These are phyloP conservation scores for Tupiocoris notatus DNA, from an alignment of 2,888 invertebrate species.

Conservation along the genomic window DNA sequence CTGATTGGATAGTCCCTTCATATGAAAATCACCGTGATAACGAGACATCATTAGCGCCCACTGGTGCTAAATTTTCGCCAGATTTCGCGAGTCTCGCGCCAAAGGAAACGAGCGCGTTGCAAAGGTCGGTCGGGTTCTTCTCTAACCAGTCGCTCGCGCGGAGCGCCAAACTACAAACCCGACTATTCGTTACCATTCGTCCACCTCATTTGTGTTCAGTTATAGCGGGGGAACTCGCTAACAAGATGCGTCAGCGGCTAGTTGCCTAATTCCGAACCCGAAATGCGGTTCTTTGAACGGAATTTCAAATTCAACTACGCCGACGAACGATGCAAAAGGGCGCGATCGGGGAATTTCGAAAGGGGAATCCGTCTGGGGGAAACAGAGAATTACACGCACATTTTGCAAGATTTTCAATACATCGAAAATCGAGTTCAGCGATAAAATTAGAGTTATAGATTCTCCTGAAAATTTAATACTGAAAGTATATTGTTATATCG, in stretches of 20 bases:
- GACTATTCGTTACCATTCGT: conserved; percentile 25
- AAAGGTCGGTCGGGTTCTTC: conserved; percentile 6
- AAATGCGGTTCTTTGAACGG: not conserved
- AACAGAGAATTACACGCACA: no score
- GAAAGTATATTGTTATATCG: no score
- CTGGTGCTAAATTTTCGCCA: conserved; percentile 28
- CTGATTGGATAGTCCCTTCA: conserved; percentile 42
- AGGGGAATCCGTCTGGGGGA: no score
- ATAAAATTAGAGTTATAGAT: no score
- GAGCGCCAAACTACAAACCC: no score
- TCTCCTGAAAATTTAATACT: no score
- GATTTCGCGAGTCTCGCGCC: conserved; percentile 17
- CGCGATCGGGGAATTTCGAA: no score
- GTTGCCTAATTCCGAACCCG: not conserved
- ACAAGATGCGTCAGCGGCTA: conserved; percentile 35
- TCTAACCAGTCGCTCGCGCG: conserved; percentile 2
- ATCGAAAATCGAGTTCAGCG: no score
- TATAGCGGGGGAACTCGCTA: conserved; percentile 17
- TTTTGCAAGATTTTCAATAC: no score
- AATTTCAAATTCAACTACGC: not conserved
- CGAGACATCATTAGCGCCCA: conserved; percentile 41
- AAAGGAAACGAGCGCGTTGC: conserved; percentile 32
- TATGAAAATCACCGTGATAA: conserved; percentile 41
- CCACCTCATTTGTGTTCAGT: conserved; percentile 33
- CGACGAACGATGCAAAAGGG: no score